Percentiles rank a stretch among this genome's conserved stretches.
Conservation (phyloP, 64 coral and sea anemone species). For the Hydrozoanthus tunicans region DNA sequence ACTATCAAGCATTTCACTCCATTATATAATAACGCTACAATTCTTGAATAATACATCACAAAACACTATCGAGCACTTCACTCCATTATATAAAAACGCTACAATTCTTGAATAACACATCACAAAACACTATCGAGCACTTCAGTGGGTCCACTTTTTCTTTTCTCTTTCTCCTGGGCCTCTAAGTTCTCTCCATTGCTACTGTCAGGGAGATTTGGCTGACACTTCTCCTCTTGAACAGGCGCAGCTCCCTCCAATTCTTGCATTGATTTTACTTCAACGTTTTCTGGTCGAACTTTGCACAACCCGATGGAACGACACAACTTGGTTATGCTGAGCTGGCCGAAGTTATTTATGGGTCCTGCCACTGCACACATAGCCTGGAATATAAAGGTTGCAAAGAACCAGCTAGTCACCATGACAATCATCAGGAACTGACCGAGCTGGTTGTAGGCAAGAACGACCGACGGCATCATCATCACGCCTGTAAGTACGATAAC, state of each 20-base stretch:
- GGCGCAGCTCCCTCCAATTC: neutral
- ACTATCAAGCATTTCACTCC: too few relatives aligned
- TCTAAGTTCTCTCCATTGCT: neutral
- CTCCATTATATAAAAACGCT: too few relatives aligned
- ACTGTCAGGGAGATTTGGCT: neutral
- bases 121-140: too few relatives aligned
- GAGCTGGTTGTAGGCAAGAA: conserved; percentile 86
- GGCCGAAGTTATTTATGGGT: conserved; percentile 83
- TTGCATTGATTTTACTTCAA: neutral
- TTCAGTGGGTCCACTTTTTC: too few relatives aligned
- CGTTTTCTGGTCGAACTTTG: conserved; percentile 18
- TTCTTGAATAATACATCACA: too few relatives aligned
- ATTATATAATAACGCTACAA: too few relatives aligned
- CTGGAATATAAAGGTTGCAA: conserved; percentile 84
- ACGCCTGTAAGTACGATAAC: conserved; percentile 58
- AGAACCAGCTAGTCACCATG: conserved; percentile 95
- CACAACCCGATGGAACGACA: conserved; percentile 2
- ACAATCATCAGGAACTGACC: conserved; percentile 94
- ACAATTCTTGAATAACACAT: too few relatives aligned
- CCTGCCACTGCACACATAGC: conserved; percentile 84
- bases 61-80: too few relatives aligned
- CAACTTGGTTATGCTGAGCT: conserved; percentile 75
- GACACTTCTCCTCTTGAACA: neutral
- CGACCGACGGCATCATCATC: conserved; percentile 91
- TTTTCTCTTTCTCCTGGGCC: neutral